Conservation (phyloP, 2,113 vertebrate species). For the Corythornis madagascariensis region DNA sequence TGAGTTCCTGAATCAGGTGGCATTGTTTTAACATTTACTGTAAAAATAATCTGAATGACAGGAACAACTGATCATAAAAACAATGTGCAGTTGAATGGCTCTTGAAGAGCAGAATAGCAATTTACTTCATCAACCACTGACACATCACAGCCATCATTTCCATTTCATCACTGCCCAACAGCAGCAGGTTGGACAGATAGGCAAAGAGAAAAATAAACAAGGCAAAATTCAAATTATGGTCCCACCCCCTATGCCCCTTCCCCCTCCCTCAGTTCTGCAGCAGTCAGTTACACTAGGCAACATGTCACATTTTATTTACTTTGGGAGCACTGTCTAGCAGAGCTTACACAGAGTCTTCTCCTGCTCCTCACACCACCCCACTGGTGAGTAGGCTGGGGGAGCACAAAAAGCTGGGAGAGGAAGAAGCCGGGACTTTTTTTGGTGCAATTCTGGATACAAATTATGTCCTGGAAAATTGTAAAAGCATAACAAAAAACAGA, state of each 20-base stretch:
- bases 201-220: neutral
- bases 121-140: neutral
- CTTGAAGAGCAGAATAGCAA: neutral
- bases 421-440: neutral
- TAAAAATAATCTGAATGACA: conserved; percentile 39
- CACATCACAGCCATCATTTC: neutral
- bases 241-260: too few relatives aligned
- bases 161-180: neutral
- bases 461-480: neutral
- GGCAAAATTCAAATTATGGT: neutral
- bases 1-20: neutral
- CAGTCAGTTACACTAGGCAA: neutral
- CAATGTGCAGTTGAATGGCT: neutral
- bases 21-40: conserved; percentile 17
- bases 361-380: neutral
- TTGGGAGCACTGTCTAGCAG: neutral
- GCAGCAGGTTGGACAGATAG: neutral
- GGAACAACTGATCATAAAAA: conserved; percentile 38
- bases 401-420: neutral
- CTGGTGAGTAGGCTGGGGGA: too few relatives aligned
- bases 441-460: neutral
- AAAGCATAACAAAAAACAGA: neutral
- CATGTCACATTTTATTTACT: neutral
- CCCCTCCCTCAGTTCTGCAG: neutral
- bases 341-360: neutral